Base-by-base conservation (phyloP, 2,888 invertebrate species). In the Meiosimyza platycephala region DNA sequence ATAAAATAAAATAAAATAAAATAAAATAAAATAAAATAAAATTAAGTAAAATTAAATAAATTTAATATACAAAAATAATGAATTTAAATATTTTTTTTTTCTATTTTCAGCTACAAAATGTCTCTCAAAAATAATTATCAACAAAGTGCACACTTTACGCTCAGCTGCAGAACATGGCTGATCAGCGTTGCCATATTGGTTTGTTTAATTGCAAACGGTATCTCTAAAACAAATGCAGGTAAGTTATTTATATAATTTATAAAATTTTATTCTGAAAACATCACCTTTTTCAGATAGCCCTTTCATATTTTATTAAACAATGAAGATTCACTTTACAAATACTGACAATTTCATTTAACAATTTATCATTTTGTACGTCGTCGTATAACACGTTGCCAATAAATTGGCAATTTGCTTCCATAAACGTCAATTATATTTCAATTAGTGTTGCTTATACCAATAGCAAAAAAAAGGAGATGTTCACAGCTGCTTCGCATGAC, bases 201-300 rank as follows among this genome's bases (percentile, higher is more conserved):
- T 77, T 82, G 80, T 75, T 75, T 84, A 28, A 51, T 77, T 76
- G 79, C 80, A 63, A 79, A 79, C 52, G 74, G 74, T 70, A 69
- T 76, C 66, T 54, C 72, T 70, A 76, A 77, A 72, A 81, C 82
- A 77, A 80, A 77, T 78, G 80, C 83, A 77, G 84, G 84, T 83
- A 79, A 83, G 83, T 82, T 80, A 6, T 22, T 22, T 22, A 40
- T 40, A 4, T 9, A 40, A 1, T 40, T 40, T 5, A 40, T 40
- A 2, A 40, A 40, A 40, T 40, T 9, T 40, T 40, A 6, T 40
- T 40, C 1, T 9, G 6, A 3, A 40, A 0, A 40, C 6, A 9
- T 6, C 4, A 5, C 40, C 9, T 9, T 40, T 9, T 6, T 40
- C 0, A 6, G 9, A 6, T 40, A 6, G 6, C 3, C 7, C 7